These are phyloP conservation scores for Sciurus vulgaris DNA, from an alignment of 2,797 vertebrate species.

Conservation along the genomic window DNA sequence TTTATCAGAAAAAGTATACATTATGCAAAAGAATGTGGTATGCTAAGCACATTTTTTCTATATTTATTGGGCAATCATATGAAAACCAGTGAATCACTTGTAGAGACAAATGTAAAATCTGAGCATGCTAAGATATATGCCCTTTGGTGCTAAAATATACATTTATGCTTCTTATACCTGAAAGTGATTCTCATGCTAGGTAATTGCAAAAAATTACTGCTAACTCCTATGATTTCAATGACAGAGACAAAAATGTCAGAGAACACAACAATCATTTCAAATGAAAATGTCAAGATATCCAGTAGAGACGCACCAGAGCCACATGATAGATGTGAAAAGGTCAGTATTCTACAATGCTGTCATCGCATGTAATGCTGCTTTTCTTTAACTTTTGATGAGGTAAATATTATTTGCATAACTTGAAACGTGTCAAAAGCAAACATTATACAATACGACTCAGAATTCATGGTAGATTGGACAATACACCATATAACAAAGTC, in stretches of 20 bases:
- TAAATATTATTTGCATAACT: slow-evolving; percentile 48
- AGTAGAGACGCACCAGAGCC: slow-evolving; percentile 58
- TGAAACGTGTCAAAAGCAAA: slow-evolving; percentile 22
- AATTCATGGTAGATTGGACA: not conserved
- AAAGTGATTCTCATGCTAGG: slow-evolving; percentile 24
- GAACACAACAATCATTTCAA: slow-evolving; percentile 63
- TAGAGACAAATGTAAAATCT: slow-evolving; percentile 34
- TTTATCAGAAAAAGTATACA: not conserved
- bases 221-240: slow-evolving; percentile 61
- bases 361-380: not conserved
- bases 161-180: slow-evolving; percentile 40
- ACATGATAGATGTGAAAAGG: slow-evolving; percentile 63
- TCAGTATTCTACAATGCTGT: slow-evolving; percentile 63
- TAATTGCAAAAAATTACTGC: slow-evolving; percentile 46
- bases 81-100: not conserved
- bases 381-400: slow-evolving; percentile 65
- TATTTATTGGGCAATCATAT: not conserved
- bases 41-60: not conserved
- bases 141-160: slow-evolving; percentile 5
- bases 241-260: slow-evolving; percentile 72
- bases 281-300: slow-evolving; percentile 74
- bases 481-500: not conserved
- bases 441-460: not conserved
- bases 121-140: not conserved
- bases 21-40: not conserved